Evolutionary conservation across 2,888 invertebrate species (phyloP).

Genomic region (Ecliptopera silaceata): DNA sequence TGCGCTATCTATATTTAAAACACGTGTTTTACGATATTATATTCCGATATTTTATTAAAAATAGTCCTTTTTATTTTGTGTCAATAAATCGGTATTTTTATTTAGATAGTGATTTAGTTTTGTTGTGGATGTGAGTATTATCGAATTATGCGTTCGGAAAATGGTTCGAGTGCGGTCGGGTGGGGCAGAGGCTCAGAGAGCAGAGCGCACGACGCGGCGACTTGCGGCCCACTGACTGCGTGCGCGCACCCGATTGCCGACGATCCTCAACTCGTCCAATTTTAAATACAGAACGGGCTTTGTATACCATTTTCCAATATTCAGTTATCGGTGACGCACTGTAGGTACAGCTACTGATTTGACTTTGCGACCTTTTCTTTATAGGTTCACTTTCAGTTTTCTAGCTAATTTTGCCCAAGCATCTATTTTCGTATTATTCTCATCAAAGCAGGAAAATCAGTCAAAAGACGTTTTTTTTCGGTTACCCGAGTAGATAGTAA

Average conservation of each 20-base stretch:
- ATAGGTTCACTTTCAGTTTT: neutral
- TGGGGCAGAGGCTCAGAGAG: constrained; percentile 57
- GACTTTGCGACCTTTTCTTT: constrained; percentile 1
- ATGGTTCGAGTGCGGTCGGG: constrained; percentile 56
- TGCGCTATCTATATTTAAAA: constrained; percentile 72
- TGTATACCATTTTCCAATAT: constrained; percentile 63
- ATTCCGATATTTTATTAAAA: constrained; percentile 42
- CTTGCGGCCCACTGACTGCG: constrained; percentile 76
- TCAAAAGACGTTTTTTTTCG: no score
- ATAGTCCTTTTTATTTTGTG: constrained; percentile 50
- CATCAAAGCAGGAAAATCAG: no score
- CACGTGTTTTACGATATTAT: constrained; percentile 68
- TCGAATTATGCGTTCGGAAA: constrained; percentile 60
- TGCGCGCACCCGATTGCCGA: constrained; percentile 58
- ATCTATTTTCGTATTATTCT: no score
- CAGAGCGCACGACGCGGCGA: constrained; percentile 74
- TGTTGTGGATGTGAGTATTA: constrained; percentile 33
- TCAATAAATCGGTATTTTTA: constrained; percentile 52
- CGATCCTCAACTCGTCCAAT: constrained; percentile 67
- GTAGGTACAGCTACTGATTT: constrained; percentile 9
- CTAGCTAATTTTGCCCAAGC: no score
- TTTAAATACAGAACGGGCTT: constrained; percentile 66
- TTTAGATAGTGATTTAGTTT: constrained; percentile 22
- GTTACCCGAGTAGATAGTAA: no score
- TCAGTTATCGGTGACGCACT: constrained; percentile 30